These are phyloP conservation scores for Oryzias sinensis DNA, from an alignment of 2,797 vertebrate genomes.

Conservation along the genomic window DNA sequence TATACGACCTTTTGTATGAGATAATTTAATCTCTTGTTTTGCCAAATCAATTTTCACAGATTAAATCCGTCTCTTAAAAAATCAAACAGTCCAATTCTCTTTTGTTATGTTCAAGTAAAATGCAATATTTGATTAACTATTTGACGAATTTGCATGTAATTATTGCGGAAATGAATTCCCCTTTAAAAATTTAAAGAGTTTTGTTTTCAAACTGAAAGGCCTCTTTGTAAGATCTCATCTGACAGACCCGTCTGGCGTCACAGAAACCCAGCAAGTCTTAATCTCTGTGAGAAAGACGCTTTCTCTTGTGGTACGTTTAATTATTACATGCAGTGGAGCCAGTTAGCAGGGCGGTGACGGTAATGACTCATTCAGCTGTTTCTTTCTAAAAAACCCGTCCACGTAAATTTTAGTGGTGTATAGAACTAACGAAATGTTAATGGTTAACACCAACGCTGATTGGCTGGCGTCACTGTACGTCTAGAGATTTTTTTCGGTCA, in stretches of 20 bases:
- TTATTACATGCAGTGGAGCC: rapidly evolving
- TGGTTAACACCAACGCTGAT: conserved; percentile 48
- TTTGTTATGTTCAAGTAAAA: too few species aligned
- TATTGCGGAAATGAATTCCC: too few species aligned
- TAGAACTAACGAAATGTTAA: conserved; percentile 18
- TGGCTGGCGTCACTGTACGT: conserved; percentile 44
- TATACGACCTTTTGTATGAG: too few species aligned
- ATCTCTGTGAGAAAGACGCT: conserved; percentile 9
- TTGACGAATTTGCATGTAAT: too few species aligned
- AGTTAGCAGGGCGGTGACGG: neutral
- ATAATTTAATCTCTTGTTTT: too few species aligned
- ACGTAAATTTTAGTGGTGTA: rapidly evolving
- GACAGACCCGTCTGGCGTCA: conserved; percentile 6
- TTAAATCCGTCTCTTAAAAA: too few species aligned
- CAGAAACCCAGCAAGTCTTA: neutral
- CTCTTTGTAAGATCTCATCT: conserved; percentile 2
- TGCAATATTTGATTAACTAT: too few species aligned
- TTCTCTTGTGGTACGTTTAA: conserved; percentile 15
- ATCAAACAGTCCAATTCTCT: too few species aligned
- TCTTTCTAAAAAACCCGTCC: neutral
- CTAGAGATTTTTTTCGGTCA: conserved; percentile 34
- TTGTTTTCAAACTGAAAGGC: neutral
- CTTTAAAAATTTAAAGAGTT: neutral
- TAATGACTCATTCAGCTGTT: neutral
- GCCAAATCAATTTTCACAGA: too few species aligned